These are phyloP conservation scores for Sander vitreus DNA, from an alignment of 2,113 vertebrate genomes.

Conservation along the genomic window DNA sequence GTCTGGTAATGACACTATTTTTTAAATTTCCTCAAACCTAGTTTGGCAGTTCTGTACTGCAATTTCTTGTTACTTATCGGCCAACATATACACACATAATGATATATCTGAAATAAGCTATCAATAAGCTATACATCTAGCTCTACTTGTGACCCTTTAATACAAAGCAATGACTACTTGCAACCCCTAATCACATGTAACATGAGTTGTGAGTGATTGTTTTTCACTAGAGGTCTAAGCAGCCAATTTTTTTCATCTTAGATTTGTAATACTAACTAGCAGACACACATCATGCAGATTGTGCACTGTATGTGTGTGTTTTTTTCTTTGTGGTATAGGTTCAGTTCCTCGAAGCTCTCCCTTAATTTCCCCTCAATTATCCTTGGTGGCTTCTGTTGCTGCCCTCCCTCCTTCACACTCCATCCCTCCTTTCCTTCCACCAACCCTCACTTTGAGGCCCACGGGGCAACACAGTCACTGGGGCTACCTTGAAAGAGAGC, in stretches of 20 bases:
- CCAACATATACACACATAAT: background rate
- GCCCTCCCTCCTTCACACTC: slow-evolving; percentile 33
- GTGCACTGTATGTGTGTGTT: background rate
- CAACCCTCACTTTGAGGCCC: slow-evolving; percentile 57
- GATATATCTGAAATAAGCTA: background rate
- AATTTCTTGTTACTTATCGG: background rate
- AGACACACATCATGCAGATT: background rate
- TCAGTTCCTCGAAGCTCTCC: background rate
- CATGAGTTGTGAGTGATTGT: background rate
- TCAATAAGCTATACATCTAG: background rate
- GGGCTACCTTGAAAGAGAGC: slow-evolving; percentile 52
- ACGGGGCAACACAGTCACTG: slow-evolving; percentile 42
- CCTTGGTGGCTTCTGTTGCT: slow-evolving; percentile 32
- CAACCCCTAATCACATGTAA: background rate
- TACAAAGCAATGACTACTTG: no score
- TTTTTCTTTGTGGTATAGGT: background rate
- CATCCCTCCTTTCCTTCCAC: slow-evolving; percentile 55
- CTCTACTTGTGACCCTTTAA: background rate
- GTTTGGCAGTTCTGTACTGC: background rate
- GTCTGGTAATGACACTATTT: background rate
- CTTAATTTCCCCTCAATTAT: slow-evolving; percentile 20
- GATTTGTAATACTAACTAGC: background rate
- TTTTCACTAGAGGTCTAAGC: background rate
- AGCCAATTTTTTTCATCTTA: background rate
- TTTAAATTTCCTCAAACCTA: background rate